Percentiles rank a stretch among this genome's conserved stretches.
Conservation (phyloP, 2,113 vertebrate genomes). For the Odocoileus virginianus region DNA sequence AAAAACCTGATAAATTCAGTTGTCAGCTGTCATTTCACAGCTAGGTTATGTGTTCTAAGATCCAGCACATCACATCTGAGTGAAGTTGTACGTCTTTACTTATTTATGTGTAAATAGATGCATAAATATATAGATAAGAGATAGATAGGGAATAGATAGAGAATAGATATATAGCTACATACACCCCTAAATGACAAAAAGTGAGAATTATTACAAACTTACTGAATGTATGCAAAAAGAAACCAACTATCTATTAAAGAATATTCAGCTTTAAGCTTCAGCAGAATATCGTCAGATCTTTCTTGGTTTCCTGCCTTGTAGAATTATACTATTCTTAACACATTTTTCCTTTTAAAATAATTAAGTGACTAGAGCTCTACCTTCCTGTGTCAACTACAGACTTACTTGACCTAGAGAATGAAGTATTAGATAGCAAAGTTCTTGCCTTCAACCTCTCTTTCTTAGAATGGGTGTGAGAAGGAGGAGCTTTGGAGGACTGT, state of each 20-base stretch:
- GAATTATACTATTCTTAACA: background rate
- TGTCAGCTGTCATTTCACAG: background rate
- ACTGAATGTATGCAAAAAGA: background rate
- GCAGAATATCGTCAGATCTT: background rate
- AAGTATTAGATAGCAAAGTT: background rate
- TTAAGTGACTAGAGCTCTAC: background rate
- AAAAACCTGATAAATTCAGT: background rate
- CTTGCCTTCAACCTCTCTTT: background rate
- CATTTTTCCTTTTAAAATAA: background rate
- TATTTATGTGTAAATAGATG: background rate
- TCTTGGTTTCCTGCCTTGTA: background rate
- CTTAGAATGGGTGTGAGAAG: background rate
- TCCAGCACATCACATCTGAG: background rate
- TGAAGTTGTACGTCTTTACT: background rate
- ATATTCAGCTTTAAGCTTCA: background rate
- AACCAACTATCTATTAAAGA: background rate
- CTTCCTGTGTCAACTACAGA: background rate
- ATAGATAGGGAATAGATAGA: background rate
- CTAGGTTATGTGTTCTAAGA: background rate
- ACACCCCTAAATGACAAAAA: background rate
- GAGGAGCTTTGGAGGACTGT: fast-evolving
- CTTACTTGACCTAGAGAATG: background rate
- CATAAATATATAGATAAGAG: background rate
- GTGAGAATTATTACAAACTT: background rate
- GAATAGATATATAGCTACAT: background rate